These are phyloP conservation scores for Rhynchotus rufescens DNA, from an alignment of 2,797 vertebrate species.

Conservation along the genomic window DNA sequence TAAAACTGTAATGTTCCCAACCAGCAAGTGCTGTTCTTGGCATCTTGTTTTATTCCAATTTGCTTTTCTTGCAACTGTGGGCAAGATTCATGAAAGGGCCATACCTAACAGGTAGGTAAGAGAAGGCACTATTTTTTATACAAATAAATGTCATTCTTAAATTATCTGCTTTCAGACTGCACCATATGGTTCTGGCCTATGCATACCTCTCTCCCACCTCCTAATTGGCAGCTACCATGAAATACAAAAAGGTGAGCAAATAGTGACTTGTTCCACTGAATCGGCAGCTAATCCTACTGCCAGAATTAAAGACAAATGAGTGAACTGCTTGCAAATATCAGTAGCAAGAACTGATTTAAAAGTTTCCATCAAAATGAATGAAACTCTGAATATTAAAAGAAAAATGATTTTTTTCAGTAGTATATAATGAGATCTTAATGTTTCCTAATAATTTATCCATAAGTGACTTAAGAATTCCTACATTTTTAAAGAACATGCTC, in stretches of 20 bases:
- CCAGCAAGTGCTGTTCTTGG: slow-evolving; percentile 58
- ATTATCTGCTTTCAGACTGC: slow-evolving; percentile 38
- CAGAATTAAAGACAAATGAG: background rate
- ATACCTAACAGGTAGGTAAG: slow-evolving; percentile 57
- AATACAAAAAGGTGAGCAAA: slow-evolving; percentile 22
- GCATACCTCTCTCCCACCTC: slow-evolving; percentile 37
- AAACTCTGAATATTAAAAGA: background rate
- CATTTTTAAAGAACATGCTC: background rate
- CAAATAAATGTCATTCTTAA: slow-evolving; percentile 68
- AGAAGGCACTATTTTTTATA: slow-evolving; percentile 45
- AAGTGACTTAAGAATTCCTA: background rate
- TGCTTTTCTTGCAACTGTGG: slow-evolving; percentile 57
- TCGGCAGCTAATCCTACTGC: background rate
- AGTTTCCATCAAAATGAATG: background rate
- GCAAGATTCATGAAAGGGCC: slow-evolving; percentile 3
- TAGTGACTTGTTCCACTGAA: slow-evolving; percentile 10
- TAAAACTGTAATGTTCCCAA: slow-evolving; percentile 59
- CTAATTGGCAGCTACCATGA: slow-evolving; percentile 31
- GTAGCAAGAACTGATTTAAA: background rate
- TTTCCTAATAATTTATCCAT: background rate
- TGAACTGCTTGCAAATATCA: background rate
- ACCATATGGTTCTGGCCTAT: slow-evolving; percentile 24
- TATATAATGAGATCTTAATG: background rate
- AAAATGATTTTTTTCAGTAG: background rate
- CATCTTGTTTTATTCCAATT: slow-evolving; percentile 52